phyloP scores from a whole-genome alignment of 2,797 vertebrate species.

The Gouania willdenowi region DNA sequence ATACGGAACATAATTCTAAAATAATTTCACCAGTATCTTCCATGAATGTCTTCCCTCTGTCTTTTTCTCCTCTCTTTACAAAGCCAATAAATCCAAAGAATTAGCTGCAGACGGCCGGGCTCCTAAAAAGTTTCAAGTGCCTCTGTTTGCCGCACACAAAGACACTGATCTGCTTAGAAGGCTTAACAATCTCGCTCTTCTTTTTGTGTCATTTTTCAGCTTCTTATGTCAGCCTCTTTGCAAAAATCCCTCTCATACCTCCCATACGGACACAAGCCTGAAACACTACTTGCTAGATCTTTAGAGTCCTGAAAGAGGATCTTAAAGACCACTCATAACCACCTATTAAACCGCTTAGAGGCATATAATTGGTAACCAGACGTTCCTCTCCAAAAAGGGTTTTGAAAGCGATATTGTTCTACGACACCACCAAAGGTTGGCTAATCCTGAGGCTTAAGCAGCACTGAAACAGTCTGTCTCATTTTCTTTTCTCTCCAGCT shows the following conservation, averaged over 20 bases:
- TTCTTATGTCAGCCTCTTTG: constrained; percentile 47
- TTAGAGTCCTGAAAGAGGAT: constrained; percentile 52
- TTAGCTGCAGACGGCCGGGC: constrained; percentile 41
- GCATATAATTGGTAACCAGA: constrained; percentile 60
- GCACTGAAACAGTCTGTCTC: constrained; percentile 49
- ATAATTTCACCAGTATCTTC: constrained; percentile 21
- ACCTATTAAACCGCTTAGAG: constrained; percentile 71
- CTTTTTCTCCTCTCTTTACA: constrained; percentile 17
- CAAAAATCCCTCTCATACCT: constrained; percentile 40
- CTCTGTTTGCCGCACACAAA: constrained; percentile 63
- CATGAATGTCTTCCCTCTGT: constrained; percentile 16
- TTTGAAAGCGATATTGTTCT: constrained; percentile 67
- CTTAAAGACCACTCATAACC: constrained; percentile 61
- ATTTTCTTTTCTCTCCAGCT: constrained; percentile 49
- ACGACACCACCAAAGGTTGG: constrained; percentile 58
- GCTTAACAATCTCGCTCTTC: constrained; percentile 52
- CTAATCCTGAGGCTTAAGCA: constrained; percentile 63
- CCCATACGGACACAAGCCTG: constrained; percentile 27
- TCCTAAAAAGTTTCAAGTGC: constrained; percentile 58
- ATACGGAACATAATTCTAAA: constrained; percentile 34
- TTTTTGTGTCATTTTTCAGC: constrained; percentile 34
- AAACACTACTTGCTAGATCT: constrained; percentile 39
- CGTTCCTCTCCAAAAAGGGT: constrained; percentile 51
- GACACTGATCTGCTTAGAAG: constrained; percentile 69
- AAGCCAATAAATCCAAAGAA: constrained; percentile 36